These are phyloP conservation scores for Eclectus roratus DNA, from an alignment of 2,113 vertebrate species.

Conservation along the genomic window DNA sequence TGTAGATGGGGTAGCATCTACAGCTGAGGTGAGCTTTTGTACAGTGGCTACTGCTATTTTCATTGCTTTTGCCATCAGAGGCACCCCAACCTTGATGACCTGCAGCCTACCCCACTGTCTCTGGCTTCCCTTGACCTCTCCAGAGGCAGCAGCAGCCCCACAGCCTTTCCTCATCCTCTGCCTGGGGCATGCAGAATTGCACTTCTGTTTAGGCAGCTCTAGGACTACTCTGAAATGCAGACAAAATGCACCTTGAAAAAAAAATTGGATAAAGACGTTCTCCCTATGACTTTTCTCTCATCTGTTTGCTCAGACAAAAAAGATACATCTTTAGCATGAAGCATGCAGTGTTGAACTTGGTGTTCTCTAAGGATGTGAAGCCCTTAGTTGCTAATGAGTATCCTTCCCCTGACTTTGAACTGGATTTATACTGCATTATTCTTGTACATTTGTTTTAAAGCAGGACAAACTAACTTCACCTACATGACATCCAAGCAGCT, in stretches of 20 bases:
- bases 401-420: slow-evolving; percentile 8
- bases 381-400: neutral
- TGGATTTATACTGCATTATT: neutral
- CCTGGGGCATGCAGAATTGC: neutral
- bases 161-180: neutral
- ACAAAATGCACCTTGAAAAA: neutral
- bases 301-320: neutral
- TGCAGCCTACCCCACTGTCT: neutral
- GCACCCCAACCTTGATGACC: neutral
- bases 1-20: neutral
- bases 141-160: neutral
- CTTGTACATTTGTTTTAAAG: slow-evolving; percentile 11
- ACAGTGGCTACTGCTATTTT: neutral
- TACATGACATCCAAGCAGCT: slow-evolving; percentile 44
- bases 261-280: neutral
- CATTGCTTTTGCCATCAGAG: neutral
- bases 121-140: neutral
- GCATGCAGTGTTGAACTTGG: accelerated
- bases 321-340: neutral
- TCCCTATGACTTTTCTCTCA: neutral
- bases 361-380: neutral
- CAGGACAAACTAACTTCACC: slow-evolving; percentile 53
- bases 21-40: neutral
- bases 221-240: neutral
- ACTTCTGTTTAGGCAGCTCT: neutral